These are phyloP conservation scores for Microcebus griseorufus DNA, from an alignment of 2,113 vertebrate genomes.

Conservation along the genomic window DNA sequence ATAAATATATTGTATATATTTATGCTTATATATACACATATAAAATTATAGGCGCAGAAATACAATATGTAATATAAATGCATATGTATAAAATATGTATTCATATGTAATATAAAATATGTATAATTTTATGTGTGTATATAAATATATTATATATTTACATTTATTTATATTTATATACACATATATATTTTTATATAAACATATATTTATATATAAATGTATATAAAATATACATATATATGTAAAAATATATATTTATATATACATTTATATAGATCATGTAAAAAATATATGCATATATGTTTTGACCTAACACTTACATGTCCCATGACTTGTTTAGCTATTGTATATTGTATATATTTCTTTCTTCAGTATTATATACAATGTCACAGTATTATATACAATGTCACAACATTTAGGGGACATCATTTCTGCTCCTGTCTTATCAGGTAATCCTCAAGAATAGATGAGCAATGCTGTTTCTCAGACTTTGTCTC, in stretches of 20 bases:
- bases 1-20: too few relatives aligned
- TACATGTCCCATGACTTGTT: not conserved
- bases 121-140: too few relatives aligned
- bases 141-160: too few relatives aligned
- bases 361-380: conserved; percentile 9
- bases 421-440: not conserved
- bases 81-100: too few relatives aligned
- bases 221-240: not conserved
- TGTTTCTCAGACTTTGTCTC: not conserved
- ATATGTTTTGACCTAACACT: not conserved
- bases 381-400: too few relatives aligned
- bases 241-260: not conserved
- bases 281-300: not conserved
- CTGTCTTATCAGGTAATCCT: conserved; percentile 17
- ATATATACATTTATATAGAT: not conserved
- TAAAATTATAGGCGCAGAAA: too few relatives aligned
- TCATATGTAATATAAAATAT: too few relatives aligned
- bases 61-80: too few relatives aligned
- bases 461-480: conserved; percentile 7
- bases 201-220: not conserved
- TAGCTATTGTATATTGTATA: too few relatives aligned
- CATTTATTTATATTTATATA: not conserved
- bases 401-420: too few relatives aligned
- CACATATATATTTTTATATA: not conserved
- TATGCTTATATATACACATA: not conserved